Conservation (phyloP, 2,888 invertebrate genomes). For the Diaprepes abbreviatus region DNA sequence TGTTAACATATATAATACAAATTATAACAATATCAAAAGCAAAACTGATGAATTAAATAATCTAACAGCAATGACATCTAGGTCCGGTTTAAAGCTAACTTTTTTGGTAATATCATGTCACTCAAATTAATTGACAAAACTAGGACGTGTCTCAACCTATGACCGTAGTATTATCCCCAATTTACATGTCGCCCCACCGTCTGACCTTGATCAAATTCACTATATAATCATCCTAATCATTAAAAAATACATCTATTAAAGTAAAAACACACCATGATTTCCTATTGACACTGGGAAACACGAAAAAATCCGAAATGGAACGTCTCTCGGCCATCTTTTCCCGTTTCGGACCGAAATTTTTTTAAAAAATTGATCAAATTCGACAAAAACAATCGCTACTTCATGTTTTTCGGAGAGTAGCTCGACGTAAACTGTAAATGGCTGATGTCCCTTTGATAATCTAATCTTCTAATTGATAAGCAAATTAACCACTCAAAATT, state of each 20-base stretch:
- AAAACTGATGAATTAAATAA: no score
- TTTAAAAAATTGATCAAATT: neutral
- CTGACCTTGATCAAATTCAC: neutral
- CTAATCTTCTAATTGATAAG: conserved; percentile 47
- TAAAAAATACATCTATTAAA: no score
- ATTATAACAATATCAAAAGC: no score
- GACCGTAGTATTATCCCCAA: no score
- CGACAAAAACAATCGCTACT: conserved; percentile 9
- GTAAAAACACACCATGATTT: conserved; percentile 26
- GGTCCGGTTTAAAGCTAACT: no score
- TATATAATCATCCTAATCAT: neutral
- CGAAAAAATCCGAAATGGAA: conserved; percentile 17
- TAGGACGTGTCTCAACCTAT: no score
- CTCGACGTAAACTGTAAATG: conserved; percentile 16
- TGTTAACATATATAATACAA: no score
- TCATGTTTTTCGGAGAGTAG: conserved; percentile 6
- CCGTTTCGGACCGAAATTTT: neutral
- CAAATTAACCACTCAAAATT: conserved; percentile 19
- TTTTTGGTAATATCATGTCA: no score
- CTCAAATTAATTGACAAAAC: no score
- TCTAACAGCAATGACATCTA: no score
- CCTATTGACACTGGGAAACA: neutral
- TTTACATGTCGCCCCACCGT: no score
- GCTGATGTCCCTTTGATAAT: conserved; percentile 32
- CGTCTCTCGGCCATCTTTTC: conserved; percentile 15